A percentile compares a stretch with the other conserved stretches of the same genome.
Conservation (phyloP, 2,888 invertebrate species). For the Caenorhabditis sp. region DNA sequence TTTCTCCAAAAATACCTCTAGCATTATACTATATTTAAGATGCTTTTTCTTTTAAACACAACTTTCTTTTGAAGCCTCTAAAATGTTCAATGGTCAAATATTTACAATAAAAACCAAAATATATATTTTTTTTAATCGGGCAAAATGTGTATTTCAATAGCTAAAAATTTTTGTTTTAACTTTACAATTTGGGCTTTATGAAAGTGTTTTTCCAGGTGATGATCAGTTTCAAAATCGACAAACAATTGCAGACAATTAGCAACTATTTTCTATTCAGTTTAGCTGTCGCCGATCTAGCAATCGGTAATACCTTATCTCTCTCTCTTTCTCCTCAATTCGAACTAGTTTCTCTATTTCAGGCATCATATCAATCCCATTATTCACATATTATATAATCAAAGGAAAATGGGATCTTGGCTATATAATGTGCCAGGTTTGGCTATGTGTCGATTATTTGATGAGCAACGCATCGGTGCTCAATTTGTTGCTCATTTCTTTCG, state of each 20-base stretch:
- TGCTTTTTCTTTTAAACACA: no score
- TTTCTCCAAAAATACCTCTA: no score
- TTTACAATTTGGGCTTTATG: no score
- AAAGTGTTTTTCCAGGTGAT: slow-evolving; percentile 85
- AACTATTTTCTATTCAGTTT: slow-evolving; percentile 93
- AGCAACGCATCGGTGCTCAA: slow-evolving; percentile 98
- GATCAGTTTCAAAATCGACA: slow-evolving; percentile 96
- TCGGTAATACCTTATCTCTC: slow-evolving; percentile 76
- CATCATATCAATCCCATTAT: slow-evolving; percentile 95
- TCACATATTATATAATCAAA: slow-evolving; percentile 86
- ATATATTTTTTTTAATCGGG: no score
- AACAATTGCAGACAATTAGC: slow-evolving; percentile 95
- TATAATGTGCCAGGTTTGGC: slow-evolving; percentile 81
- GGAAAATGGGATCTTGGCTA: slow-evolving; percentile 86
- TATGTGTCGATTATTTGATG: slow-evolving; percentile 91
- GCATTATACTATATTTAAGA: no score
- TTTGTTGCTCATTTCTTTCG: slow-evolving; percentile 96
- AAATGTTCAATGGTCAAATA: no score
- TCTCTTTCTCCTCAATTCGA: neutral
- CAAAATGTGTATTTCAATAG: no score
- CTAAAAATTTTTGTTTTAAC: no score
- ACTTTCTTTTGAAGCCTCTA: no score
- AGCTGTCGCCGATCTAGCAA: slow-evolving; percentile 95
- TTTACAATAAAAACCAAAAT: no score
- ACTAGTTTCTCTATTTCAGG: slow-evolving; percentile 44